Evolutionary conservation across 2,113 vertebrate species (phyloP), one percentile per base, ranked within the genome.

Genomic region (Catharus fuscescens): DNA sequence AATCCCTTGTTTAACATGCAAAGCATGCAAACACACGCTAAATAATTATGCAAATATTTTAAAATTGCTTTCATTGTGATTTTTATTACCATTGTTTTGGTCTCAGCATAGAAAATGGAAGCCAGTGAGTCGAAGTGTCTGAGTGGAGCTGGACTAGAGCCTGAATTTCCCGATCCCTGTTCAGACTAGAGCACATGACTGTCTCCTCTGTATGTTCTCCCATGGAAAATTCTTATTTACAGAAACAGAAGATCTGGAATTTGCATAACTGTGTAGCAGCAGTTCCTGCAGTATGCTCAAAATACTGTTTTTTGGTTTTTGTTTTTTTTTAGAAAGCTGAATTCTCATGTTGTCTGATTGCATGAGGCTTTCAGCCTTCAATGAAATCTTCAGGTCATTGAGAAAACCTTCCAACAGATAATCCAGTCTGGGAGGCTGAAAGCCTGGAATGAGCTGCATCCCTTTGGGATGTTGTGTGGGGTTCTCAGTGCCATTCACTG

Each of bases 11-110:
- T 93, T 82, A 65, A 66, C 44, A 66, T 53, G 38, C 54, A 91
- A 79, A 91, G 18, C 59, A 77, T 81, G 59, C 56, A 80, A 93
- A 93, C 53, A 61, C 45, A 64, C 2, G 56, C 71, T 83, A 94
- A 96, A 90, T 67, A 66, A 93, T 69, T 47, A 92, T 21, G 42
- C 47, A 93, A 67, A 91, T 89, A 56, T 52, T 62, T 89, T 93
- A 62, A 40, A 53, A 60, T 88, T 83, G 85, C 42, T 88, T 93
- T 88, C 72, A 86, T 84, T 93, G 94, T 94, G 60, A 83, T 83
- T 83, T 95, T 86, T 95, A 67, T 93, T 94, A 78, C n/a, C 24
- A 34, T 71, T 83, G 80, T 78, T 91, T 90, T 52, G 44, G 47
- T 93, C 64, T 90, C 53, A 40, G 4, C 19, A 56, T 57, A 72